phyloP scores from a whole-genome alignment of 2,888 invertebrate genomes.

The Plusia festucae region DNA sequence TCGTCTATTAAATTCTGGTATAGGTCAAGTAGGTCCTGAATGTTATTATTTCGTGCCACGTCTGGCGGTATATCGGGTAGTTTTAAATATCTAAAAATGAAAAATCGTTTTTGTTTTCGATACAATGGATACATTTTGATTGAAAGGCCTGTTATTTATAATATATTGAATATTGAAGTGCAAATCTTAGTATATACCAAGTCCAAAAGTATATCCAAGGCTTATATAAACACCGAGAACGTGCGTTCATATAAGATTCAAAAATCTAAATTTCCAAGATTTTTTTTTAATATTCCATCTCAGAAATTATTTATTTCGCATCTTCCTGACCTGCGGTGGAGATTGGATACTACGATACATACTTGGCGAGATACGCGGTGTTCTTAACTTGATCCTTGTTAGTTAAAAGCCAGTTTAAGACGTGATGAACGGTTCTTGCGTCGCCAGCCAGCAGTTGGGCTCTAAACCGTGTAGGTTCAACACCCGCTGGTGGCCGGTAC shows the following conservation, averaged over 20 bases:
- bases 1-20: slow-evolving; percentile 94
- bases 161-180: too few species aligned
- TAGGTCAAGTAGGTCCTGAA: slow-evolving; percentile 91
- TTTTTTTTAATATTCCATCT: too few species aligned
- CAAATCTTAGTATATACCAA: too few species aligned
- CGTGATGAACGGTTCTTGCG: slow-evolving; percentile 92
- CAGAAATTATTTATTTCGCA: too few species aligned
- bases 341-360: slow-evolving; percentile 45
- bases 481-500: slow-evolving; percentile 91
- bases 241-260: too few species aligned
- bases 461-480: slow-evolving; percentile 82
- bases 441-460: slow-evolving; percentile 90
- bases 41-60: slow-evolving; percentile 92
- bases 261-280: too few species aligned
- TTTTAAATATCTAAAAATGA: slow-evolving; percentile 81
- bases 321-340: neutral
- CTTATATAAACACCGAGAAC: too few species aligned
- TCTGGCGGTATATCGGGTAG: slow-evolving; percentile 93
- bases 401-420: slow-evolving; percentile 94
- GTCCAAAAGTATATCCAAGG: too few species aligned
- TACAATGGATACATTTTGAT: too few species aligned
- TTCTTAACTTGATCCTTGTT: slow-evolving; percentile 93
- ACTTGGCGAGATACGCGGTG: slow-evolving; percentile 95
- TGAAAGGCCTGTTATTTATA: too few species aligned
- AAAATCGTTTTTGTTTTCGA: neutral